These are phyloP conservation scores for Hemicordylus capensis DNA, from an alignment of 2,113 vertebrate species.

Conservation along the genomic window DNA sequence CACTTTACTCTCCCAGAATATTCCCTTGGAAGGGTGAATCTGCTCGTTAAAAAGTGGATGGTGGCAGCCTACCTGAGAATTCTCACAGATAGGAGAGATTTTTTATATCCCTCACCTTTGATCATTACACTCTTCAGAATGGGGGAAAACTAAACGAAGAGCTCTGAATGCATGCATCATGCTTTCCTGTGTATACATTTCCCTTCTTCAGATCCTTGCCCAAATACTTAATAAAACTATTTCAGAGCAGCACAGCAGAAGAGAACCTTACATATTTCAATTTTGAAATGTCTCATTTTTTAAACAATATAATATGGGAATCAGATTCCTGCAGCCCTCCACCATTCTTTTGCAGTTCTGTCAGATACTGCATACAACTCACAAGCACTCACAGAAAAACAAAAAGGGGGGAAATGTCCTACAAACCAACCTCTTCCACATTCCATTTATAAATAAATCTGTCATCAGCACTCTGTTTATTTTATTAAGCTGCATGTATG, in stretches of 20 bases:
- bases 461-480: neutral
- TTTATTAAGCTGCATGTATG: neutral
- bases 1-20: too few species aligned
- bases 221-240: neutral
- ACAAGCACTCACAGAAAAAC: neutral
- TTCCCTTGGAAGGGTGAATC: too few species aligned
- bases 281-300: neutral
- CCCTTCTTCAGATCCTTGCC: neutral
- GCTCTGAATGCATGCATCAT: too few species aligned
- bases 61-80: too few species aligned
- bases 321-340: neutral
- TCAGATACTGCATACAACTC: neutral
- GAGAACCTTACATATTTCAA: neutral
- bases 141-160: too few species aligned
- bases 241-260: too few species aligned
- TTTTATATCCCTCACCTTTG: too few species aligned
- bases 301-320: neutral
- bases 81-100: too few species aligned
- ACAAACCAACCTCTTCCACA: neutral
- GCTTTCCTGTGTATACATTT: too few species aligned
- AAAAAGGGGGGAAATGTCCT: neutral
- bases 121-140: too few species aligned
- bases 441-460: neutral
- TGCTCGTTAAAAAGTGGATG: too few species aligned
- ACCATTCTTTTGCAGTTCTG: neutral